Percentiles rank a stretch among this genome's conserved stretches.
Evolutionary conservation across 92 coral and sea anemone species (phyloP).

Genomic region (Nematostella vectensis): DNA sequence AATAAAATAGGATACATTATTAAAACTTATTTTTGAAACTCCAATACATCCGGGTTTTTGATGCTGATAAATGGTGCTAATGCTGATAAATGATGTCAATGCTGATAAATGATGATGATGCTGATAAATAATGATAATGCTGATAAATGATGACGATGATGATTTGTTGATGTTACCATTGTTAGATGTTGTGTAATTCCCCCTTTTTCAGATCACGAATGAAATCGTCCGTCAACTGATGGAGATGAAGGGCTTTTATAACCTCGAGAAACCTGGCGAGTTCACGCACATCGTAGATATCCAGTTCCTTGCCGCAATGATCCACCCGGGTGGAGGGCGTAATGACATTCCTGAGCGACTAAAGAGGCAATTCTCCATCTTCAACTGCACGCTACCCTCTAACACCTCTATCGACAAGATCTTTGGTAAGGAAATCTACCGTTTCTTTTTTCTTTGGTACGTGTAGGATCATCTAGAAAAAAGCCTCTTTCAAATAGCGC

Average conservation of each 20-base stretch:
- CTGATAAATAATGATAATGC: no score
- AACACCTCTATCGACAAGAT: slow-evolving; percentile 83
- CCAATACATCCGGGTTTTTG: no score
- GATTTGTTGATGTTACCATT: no score
- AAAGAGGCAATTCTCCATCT: slow-evolving; percentile 77
- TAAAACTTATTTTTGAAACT: no score
- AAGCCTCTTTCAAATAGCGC: not conserved
- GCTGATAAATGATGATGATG: no score
- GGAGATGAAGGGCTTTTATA: slow-evolving; percentile 83
- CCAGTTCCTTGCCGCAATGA: slow-evolving; percentile 85
- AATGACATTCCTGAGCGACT: slow-evolving; percentile 85
- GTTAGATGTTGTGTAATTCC: no score
- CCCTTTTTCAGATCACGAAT: slow-evolving; percentile 52
- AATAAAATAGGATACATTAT: no score
- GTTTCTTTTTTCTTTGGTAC: not conserved
- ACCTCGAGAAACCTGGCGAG: slow-evolving; percentile 89
- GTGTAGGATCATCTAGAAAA: not conserved
- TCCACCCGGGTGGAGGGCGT: slow-evolving; percentile 89
- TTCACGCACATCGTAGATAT: slow-evolving; percentile 87
- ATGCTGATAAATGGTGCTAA: no score
- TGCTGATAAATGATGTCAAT: no score
- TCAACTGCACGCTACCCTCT: slow-evolving; percentile 82
- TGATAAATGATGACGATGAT: no score
- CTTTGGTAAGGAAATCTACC: slow-evolving; percentile 65
- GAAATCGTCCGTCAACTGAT: slow-evolving; percentile 84